Evolutionary conservation across 92 coral and sea anemone genomes (phyloP).

Genomic region (Plumapathes pennacea): DNA sequence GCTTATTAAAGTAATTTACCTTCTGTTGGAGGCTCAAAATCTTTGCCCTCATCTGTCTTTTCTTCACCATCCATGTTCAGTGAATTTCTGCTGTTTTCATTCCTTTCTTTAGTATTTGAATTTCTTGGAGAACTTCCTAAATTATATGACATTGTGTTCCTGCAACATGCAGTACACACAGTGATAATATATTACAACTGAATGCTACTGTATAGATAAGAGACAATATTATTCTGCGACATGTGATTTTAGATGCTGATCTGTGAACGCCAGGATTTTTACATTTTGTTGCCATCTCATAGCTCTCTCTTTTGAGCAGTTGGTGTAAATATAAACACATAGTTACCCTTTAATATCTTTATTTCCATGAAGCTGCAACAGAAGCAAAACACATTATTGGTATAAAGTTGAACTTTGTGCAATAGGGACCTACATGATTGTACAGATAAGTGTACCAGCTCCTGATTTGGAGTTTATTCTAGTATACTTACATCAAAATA

Average conservation of each 20-base stretch:
- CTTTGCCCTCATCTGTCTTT: constrained; percentile 9
- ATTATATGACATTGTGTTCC: constrained; percentile 9
- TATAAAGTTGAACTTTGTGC: no score
- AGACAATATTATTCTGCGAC: no score
- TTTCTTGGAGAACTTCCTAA: constrained; percentile 11
- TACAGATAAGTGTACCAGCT: no score
- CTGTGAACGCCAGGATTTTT: no score
- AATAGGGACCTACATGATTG: no score
- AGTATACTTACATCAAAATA: constrained; percentile 38
- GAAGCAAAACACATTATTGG: background rate
- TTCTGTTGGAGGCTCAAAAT: constrained; percentile 47
- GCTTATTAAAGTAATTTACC: constrained; percentile 12
- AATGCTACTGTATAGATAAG: no score
- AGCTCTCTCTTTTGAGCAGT: no score
- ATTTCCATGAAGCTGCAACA: background rate
- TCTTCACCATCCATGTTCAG: background rate
- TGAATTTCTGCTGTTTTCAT: background rate
- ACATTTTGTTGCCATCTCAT: no score
- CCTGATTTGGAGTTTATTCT: background rate
- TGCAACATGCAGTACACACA: no score
- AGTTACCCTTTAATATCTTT: background rate
- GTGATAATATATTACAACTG: no score
- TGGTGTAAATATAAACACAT: no score
- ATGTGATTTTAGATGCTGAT: no score
- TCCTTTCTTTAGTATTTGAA: background rate